phyloP scores from a whole-genome alignment of 2,797 vertebrate species.

The Taenioides sp. region DNA sequence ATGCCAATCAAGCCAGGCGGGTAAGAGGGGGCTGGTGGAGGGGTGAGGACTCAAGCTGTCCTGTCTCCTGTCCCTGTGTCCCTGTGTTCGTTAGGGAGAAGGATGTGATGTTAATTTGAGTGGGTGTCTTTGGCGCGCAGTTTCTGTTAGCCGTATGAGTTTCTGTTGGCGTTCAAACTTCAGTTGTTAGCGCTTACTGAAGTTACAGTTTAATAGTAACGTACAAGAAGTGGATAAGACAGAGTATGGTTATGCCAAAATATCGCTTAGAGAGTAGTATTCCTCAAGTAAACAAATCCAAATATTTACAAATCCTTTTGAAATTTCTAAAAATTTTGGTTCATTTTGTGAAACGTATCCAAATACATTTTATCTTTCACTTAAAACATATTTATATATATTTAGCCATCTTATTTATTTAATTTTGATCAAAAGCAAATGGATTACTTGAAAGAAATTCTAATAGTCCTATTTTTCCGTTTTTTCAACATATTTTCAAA shows the following conservation, averaged over 20 bases:
- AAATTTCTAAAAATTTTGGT: no score
- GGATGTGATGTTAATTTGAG: conserved; percentile 50
- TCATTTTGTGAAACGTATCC: neutral
- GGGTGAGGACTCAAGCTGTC: conserved; percentile 46
- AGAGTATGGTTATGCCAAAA: no score
- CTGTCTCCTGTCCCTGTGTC: conserved; percentile 37
- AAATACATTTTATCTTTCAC: neutral
- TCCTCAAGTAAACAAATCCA: no score
- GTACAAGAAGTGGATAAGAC: no score
- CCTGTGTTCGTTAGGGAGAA: conserved; percentile 50
- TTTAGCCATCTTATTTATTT: no score
- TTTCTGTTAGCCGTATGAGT: neutral
- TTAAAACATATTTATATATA: no score
- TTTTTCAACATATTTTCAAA: neutral
- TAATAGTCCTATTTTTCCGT: neutral
- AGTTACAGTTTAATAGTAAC: no score
- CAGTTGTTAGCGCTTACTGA: no score
- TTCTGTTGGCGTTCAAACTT: neutral
- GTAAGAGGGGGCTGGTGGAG: neutral
- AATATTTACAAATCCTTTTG: no score
- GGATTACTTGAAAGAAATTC: no score
- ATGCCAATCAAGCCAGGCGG: conserved; percentile 71
- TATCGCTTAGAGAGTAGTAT: no score
- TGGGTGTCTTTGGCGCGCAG: conserved; percentile 22
- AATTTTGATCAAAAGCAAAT: no score